phyloP scores from a whole-genome alignment of 1,140 invertebrate species.

The Aphelinus atriplicis region DNA sequence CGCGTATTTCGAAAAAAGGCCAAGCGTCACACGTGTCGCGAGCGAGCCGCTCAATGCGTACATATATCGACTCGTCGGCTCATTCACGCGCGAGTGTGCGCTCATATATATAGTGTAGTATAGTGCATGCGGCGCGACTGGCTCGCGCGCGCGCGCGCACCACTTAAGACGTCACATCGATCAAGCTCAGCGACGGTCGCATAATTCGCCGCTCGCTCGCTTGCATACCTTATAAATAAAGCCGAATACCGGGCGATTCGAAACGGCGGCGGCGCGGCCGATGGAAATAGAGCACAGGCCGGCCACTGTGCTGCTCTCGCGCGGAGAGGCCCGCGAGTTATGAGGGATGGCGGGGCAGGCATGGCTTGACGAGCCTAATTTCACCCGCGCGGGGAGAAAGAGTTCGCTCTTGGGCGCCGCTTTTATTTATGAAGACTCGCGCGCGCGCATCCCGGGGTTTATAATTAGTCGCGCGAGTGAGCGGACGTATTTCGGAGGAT shows the following conservation, averaged over 20 bases:
- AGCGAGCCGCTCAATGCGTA: too few species aligned
- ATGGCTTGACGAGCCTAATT: neutral
- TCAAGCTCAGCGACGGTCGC: slow-evolving; percentile 48
- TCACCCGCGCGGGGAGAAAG: too few species aligned
- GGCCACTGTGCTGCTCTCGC: neutral
- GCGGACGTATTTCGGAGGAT: too few species aligned
- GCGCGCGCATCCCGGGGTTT: neutral
- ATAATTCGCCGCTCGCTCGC: slow-evolving; percentile 18
- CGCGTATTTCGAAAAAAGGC: too few species aligned
- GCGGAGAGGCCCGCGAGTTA: neutral
- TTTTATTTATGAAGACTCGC: neutral
- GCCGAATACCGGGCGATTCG: slow-evolving; percentile 10
- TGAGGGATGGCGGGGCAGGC: neutral
- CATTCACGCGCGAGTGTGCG: too few species aligned
- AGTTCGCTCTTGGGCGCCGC: too few species aligned
- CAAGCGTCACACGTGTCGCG: too few species aligned
- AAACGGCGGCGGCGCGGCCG: slow-evolving; percentile 2
- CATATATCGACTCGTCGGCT: too few species aligned
- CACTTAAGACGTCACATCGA: slow-evolving; percentile 54
- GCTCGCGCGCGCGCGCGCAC: too few species aligned
- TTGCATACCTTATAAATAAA: slow-evolving; percentile 27
- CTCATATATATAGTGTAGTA: too few species aligned
- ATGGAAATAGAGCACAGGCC: slow-evolving; percentile 12
- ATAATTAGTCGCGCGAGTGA: too few species aligned
- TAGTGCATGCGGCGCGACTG: too few species aligned